Base-by-base conservation (phyloP, 2,888 invertebrate genomes). In the Ophion ellenae region DNA sequence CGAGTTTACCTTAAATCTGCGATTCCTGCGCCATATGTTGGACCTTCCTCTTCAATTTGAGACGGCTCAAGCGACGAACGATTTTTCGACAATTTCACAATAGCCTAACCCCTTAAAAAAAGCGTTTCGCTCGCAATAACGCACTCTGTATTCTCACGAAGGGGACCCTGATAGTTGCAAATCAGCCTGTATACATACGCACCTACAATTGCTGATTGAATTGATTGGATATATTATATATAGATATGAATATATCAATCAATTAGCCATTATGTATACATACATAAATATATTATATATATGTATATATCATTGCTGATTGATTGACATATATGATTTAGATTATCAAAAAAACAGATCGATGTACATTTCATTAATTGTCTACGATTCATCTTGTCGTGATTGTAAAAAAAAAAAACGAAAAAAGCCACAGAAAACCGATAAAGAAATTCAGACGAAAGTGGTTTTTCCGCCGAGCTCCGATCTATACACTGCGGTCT, bases 321-420 rank as follows among this genome's bases (percentile, higher is more conserved):
- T 40, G 40, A 40, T 40, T 9, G 40, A 40, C 9, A 40, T 40
- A 40, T 40, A 40, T 40, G 40, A 40, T 40, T 40, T 9, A 1
- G 40, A 40, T 40, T 40, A 9, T 9, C 40, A 40, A 81, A 85
- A 66, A 75, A 84, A 83, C 86, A 89, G 87, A 89, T 90, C 84
- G 89, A 90, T 91, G 89, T 92, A 91, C 91, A 92, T 92, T 91
- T 89, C 89, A 89, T 90, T 91, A 89, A 90, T 89, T 90, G 87
- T 89, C 89, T 90, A 90, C 87, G 90, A 91, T 91, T 91, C 90
- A 91, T 88, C 88, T 88, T 81, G 82, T 79, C 77, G 83, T 82
- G 81, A 79, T 86, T 83, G 76, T 64, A 83, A 69, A 47, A 47
- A 47, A 47, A 53, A 53, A 53, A 17, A 53, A 14, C 1, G 17